Evolutionary conservation across 2,888 invertebrate species (phyloP).

Genomic region (Timandra comae): DNA sequence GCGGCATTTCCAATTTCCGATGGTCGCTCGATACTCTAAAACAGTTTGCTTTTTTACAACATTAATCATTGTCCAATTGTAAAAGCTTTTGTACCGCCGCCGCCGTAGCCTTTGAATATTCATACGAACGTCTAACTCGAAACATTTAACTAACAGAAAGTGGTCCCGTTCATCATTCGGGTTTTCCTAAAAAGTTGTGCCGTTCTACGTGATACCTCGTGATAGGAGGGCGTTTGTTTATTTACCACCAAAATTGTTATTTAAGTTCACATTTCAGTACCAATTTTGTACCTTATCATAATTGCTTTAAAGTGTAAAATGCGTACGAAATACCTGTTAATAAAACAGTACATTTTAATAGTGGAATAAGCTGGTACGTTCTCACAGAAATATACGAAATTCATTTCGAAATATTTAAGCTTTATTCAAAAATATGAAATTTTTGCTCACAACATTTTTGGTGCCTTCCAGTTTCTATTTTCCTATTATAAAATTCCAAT

Average conservation of each 20-base stretch:
- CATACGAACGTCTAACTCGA: conserved; percentile 36
- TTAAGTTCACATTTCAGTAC: too few relatives aligned
- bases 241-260: too few relatives aligned
- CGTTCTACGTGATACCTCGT: conserved; percentile 5
- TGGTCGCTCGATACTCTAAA: conserved; percentile 34
- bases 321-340: too few relatives aligned
- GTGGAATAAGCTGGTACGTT: too few relatives aligned
- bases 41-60: conserved; percentile 56
- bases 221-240: conserved; percentile 17
- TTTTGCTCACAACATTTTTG: too few relatives aligned
- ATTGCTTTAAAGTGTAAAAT: too few relatives aligned
- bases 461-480: conserved; percentile 2
- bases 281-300: too few relatives aligned
- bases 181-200: conserved; percentile 17
- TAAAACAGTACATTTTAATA: too few relatives aligned
- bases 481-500: conserved; percentile 1
- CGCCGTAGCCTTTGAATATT: conserved; percentile 35
- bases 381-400: too few relatives aligned
- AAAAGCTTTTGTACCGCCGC: conserved; percentile 45
- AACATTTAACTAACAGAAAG: conserved; percentile 30
- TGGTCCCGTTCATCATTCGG: conserved; percentile 20
- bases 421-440: too few relatives aligned
- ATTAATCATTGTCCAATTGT: conserved; percentile 67
- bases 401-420: too few relatives aligned
- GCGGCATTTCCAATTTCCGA: conserved; percentile 70